phyloP scores from a whole-genome alignment of 2,113 vertebrate species.

The Pachyramphus minor region DNA sequence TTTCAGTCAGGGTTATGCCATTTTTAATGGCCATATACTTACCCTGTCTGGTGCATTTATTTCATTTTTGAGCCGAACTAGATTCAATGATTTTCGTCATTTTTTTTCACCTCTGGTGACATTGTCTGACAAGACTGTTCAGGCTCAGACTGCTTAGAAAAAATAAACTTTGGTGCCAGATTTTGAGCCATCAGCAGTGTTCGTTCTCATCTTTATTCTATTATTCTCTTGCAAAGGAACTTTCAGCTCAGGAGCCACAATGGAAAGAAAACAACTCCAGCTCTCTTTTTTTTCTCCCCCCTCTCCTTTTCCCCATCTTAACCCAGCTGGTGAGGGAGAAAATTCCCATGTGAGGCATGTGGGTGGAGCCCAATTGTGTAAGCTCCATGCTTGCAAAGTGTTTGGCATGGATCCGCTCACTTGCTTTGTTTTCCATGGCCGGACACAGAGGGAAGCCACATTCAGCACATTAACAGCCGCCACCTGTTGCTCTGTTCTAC shows the following conservation, averaged over 20 bases:
- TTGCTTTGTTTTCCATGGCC: constrained; percentile 24
- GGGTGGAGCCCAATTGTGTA: constrained; percentile 46
- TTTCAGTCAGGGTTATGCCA: constrained; percentile 59
- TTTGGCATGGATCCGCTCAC: constrained; percentile 14
- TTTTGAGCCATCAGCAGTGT: constrained; percentile 43
- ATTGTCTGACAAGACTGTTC: constrained; percentile 55
- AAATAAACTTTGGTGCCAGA: constrained; percentile 57
- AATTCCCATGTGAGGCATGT: constrained; percentile 42
- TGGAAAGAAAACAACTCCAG: constrained; percentile 27
- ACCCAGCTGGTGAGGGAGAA: constrained; percentile 48
- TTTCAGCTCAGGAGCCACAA: constrained; percentile 42
- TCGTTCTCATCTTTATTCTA: constrained; percentile 59
- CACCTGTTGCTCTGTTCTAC: constrained; percentile 49
- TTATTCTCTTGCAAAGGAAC: constrained; percentile 52
- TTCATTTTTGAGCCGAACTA: constrained; percentile 47
- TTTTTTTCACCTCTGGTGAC: constrained; percentile 58
- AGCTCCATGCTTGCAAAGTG: neutral
- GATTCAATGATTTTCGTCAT: constrained; percentile 51
- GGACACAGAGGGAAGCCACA: constrained; percentile 48
- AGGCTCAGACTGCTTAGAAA: constrained; percentile 37
- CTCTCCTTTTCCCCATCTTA: neutral
- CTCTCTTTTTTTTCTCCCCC: neutral
- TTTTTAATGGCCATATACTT: constrained; percentile 53
- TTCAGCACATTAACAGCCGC: constrained; percentile 17
- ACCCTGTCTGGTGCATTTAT: constrained; percentile 58